A percentile compares a stretch with the other conserved stretches of the same genome.
Conservation (phyloP, 2,888 invertebrate species). For the Chouioia cunea region DNA sequence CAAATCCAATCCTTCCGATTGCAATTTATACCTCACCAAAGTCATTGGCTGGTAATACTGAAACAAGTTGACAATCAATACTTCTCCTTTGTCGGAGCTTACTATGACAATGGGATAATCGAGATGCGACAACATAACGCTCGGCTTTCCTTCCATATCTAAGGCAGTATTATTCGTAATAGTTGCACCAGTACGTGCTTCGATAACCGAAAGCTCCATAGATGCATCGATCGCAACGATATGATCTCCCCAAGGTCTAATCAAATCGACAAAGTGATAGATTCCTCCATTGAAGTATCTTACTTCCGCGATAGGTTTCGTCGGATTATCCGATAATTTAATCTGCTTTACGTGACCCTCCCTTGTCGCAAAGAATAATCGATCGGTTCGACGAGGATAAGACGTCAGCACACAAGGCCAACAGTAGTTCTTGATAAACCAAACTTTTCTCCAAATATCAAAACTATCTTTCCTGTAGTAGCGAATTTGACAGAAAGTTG, state of each 20-base stretch:
- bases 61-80: conserved; percentile 53
- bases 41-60: conserved; percentile 52
- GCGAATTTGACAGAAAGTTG: conserved; percentile 62
- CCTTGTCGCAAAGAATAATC: conserved; percentile 57
- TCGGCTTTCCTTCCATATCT: conserved; percentile 51
- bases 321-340: conserved; percentile 39
- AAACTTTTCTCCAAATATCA: conserved; percentile 54
- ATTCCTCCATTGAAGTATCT: conserved; percentile 51
- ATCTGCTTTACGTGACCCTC: conserved; percentile 61
- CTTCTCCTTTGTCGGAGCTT: conserved; percentile 56
- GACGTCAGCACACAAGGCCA: conserved; percentile 54
- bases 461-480: conserved; percentile 52
- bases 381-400: conserved; percentile 52
- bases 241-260: conserved; percentile 62
- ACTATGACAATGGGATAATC: conserved; percentile 57
- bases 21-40: conserved; percentile 52
- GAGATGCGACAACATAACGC: conserved; percentile 54
- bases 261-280: conserved; percentile 55
- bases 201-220: conserved; percentile 54
- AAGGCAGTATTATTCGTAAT: conserved; percentile 49
- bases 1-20: conserved; percentile 55
- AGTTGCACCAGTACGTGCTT: conserved; percentile 52
- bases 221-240: conserved; percentile 52
- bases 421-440: conserved; percentile 53
- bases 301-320: conserved; percentile 39